Conservation (phyloP, 2,113 vertebrate genomes). For the Abramis brama region DNA sequence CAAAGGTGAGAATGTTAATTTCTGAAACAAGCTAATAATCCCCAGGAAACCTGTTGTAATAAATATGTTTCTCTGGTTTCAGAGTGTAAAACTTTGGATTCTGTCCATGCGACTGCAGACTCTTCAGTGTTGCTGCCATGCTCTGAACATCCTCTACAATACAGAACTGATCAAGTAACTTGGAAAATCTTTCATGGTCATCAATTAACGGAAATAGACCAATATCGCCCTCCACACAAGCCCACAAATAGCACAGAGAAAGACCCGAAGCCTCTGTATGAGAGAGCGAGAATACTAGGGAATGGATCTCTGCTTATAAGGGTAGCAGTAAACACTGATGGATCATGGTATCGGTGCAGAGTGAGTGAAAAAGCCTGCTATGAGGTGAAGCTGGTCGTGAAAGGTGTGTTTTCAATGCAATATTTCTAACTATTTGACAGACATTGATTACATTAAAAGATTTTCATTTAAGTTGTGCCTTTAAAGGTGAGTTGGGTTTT, state of each 20-base stretch:
- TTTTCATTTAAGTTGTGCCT: neutral
- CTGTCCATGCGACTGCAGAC: neutral
- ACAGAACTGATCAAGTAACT: neutral
- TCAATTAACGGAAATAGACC: neutral
- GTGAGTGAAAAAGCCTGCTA: conserved; percentile 21
- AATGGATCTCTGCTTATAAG: neutral
- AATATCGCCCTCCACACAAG: neutral
- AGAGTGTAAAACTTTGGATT: neutral
- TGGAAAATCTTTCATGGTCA: neutral
- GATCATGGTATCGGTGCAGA: neutral
- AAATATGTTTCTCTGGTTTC: neutral
- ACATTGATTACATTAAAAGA: neutral
- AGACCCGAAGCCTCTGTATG: neutral
- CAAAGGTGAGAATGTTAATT: neutral
- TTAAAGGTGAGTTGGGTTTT: neutral
- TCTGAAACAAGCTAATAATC: neutral
- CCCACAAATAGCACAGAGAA: neutral
- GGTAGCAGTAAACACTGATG: neutral
- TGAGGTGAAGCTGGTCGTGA: neutral
- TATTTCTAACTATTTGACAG: neutral
- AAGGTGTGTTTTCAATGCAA: neutral
- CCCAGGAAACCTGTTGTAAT: neutral
- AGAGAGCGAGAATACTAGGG: neutral
- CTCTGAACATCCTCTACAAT: neutral
- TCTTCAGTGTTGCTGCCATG: neutral